These are phyloP conservation scores for Atractosteus spatula DNA, from an alignment of 2,113 vertebrate genomes.

Conservation along the genomic window DNA sequence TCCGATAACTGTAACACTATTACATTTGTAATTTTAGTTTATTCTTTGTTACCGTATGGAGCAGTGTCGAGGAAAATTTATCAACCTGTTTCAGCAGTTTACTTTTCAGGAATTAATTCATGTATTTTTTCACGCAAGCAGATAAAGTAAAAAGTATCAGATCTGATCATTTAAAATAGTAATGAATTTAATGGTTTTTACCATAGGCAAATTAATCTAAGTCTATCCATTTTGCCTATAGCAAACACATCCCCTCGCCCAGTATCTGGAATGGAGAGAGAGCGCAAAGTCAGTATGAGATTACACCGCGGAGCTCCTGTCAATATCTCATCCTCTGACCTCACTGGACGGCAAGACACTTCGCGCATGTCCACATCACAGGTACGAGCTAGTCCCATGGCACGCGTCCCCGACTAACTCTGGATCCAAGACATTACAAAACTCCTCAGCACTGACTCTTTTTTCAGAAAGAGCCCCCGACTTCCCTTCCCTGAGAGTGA, in stretches of 20 bases:
- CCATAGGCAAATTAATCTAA: too few relatives aligned
- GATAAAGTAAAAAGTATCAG: too few relatives aligned
- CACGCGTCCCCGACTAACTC: not conserved
- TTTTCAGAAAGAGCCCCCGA: not conserved
- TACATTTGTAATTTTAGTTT: too few relatives aligned
- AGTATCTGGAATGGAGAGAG: constrained; percentile 84
- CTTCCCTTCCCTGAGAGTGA: not conserved
- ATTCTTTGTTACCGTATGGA: too few relatives aligned
- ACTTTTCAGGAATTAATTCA: too few relatives aligned
- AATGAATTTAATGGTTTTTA: too few relatives aligned
- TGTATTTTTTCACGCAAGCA: too few relatives aligned
- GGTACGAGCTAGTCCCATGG: constrained; percentile 59
- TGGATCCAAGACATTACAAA: too few relatives aligned
- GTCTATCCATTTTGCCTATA: constrained; percentile 35
- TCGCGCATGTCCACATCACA: constrained; percentile 97
- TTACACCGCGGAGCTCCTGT: constrained; percentile 88
- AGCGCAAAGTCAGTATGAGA: constrained; percentile 94
- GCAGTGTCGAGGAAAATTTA: too few relatives aligned
- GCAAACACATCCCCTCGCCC: constrained; percentile 86
- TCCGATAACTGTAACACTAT: too few relatives aligned
- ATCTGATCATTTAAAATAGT: too few relatives aligned
- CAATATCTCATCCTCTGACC: constrained; percentile 88
- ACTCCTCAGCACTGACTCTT: not conserved
- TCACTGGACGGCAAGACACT: constrained; percentile 90
- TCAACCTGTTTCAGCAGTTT: too few relatives aligned